A percentile compares a stretch with the other conserved stretches of the same genome.
Evolutionary conservation across 2,113 vertebrate species (phyloP).

Genomic region (Pachycephala philippinensis): DNA sequence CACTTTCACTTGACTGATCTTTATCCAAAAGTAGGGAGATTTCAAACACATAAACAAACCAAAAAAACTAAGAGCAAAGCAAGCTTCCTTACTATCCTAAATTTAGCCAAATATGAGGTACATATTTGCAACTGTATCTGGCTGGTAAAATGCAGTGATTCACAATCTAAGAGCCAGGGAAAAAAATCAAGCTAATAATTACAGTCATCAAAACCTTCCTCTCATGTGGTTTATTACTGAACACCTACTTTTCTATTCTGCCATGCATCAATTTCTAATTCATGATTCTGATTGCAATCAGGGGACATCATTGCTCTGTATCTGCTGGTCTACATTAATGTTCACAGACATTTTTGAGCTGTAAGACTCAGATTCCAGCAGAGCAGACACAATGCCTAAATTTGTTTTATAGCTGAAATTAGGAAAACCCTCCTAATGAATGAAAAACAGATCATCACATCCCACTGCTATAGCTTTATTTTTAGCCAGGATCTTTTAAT

Average conservation of each 20-base stretch:
- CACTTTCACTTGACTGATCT: neutral
- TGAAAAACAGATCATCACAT: neutral
- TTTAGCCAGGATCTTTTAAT: neutral
- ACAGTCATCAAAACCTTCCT: neutral
- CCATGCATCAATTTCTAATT: constrained; percentile 9
- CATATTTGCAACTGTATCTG: neutral
- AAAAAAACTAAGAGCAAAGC: neutral
- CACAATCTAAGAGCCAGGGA: neutral
- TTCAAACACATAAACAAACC: neutral
- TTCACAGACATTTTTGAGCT: neutral
- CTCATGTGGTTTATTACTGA: neutral
- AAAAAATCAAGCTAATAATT: constrained; percentile 13
- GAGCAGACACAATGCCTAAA: neutral
- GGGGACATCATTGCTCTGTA: neutral
- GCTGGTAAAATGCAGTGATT: neutral
- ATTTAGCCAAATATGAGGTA: neutral
- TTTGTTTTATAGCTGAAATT: neutral
- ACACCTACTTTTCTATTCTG: constrained; percentile 9
- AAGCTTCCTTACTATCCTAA: neutral
- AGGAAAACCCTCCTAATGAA: neutral
- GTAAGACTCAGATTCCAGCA: neutral
- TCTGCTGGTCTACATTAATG: constrained; percentile 15
- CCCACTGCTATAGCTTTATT: neutral
- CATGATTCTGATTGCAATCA: constrained; percentile 61
- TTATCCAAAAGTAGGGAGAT: neutral